These are phyloP conservation scores for Eira barbara DNA, from an alignment of 2,113 vertebrate genomes.

Conservation along the genomic window DNA sequence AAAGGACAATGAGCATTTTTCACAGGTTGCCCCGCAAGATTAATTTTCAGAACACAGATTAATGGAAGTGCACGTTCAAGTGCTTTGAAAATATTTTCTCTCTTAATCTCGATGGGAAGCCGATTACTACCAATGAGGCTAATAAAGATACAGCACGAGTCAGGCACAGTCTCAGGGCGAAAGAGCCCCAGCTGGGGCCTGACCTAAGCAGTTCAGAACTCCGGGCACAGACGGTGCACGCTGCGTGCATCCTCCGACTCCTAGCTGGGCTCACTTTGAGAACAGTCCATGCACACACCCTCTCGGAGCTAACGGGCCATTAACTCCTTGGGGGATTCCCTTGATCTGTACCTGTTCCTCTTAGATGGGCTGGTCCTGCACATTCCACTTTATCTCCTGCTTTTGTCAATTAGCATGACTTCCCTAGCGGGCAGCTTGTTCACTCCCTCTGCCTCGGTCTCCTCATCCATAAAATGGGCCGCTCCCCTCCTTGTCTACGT, in stretches of 20 bases:
- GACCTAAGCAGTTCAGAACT: not conserved
- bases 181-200: not conserved
- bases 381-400: not conserved
- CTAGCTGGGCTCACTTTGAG: fast-evolving
- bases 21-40: slow-evolving; percentile 74
- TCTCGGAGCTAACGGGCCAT: fast-evolving
- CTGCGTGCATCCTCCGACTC: not conserved
- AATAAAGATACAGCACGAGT: slow-evolving; percentile 60
- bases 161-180: slow-evolving; percentile 1
- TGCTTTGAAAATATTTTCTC: slow-evolving; percentile 80
- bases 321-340: fast-evolving
- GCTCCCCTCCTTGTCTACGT: not conserved
- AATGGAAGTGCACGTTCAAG: slow-evolving; percentile 72
- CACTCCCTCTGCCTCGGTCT: not conserved
- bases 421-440: not conserved
- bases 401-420: not conserved
- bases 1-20: slow-evolving; percentile 74
- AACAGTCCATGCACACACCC: fast-evolving
- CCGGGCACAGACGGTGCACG: fast-evolving
- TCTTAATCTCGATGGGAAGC: slow-evolving; percentile 80
- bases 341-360: fast-evolving
- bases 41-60: slow-evolving; percentile 76
- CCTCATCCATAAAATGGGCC: not conserved
- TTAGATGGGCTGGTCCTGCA: not conserved
- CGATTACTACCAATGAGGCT: slow-evolving; percentile 62